Conservation (phyloP, 2,113 vertebrate species). For the Sinocyclocheilus grahami region DNA sequence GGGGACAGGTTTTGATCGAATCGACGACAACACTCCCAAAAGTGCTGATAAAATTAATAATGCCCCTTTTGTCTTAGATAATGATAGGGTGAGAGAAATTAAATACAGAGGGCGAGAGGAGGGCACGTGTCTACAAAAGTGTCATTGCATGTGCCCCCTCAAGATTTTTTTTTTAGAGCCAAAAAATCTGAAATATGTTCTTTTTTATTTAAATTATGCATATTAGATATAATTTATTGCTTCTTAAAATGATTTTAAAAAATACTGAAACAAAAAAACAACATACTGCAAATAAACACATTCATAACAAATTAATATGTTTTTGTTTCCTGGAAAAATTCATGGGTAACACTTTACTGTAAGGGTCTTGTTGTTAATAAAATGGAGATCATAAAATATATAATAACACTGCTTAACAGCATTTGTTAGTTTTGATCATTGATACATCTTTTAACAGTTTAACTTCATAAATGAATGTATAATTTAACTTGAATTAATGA, state of each 20-base stretch:
- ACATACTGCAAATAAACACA: not conserved
- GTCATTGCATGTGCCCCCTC: not conserved
- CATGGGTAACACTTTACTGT: not conserved
- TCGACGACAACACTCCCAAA: slow-evolving; percentile 64
- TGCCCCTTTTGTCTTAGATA: slow-evolving; percentile 10
- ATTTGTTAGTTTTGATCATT: not conserved
- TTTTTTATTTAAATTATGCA: not conserved
- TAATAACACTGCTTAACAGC: not conserved
- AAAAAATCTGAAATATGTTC: not conserved
- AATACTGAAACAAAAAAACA: not conserved
- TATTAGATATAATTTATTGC: not conserved
- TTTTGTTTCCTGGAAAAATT: not conserved
- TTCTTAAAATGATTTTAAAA: not conserved
- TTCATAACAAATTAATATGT: not conserved
- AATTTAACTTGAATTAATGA: not conserved
- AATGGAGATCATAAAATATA: not conserved
- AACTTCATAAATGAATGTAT: not conserved
- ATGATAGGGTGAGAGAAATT: not conserved
- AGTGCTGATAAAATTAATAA: slow-evolving; percentile 64
- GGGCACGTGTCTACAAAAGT: not conserved
- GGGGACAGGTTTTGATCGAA: slow-evolving; percentile 87
- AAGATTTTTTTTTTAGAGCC: not conserved
- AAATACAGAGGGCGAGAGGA: not conserved
- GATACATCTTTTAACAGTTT: not conserved
- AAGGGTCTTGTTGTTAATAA: not conserved